These are phyloP conservation scores for Aegotheles bennettii DNA, from an alignment of 2,113 vertebrate genomes.

Conservation along the genomic window DNA sequence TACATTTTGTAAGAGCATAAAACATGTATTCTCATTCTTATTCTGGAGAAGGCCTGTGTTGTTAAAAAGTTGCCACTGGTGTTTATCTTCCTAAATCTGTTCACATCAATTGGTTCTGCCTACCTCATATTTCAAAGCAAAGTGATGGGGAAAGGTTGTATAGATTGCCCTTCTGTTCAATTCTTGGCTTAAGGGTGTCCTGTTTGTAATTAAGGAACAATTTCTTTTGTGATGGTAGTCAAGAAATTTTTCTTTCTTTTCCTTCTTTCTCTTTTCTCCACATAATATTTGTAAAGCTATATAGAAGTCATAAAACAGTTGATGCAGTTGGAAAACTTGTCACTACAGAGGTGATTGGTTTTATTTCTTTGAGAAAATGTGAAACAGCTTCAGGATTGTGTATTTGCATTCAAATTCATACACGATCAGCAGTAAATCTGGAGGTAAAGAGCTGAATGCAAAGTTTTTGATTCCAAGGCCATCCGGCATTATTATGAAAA, in stretches of 20 bases:
- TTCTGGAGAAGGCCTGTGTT: not conserved
- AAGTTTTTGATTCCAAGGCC: constrained; percentile 8
- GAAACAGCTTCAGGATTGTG: not conserved
- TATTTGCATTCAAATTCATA: not conserved
- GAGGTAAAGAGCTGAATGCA: not conserved
- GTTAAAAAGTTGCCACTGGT: constrained; percentile 12
- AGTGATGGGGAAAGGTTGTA: constrained; percentile 6
- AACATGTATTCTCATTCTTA: not conserved
- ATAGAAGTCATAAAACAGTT: not conserved
- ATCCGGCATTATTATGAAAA: not conserved
- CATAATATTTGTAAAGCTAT: not conserved
- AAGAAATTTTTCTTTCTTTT: not conserved
- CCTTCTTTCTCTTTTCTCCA: not conserved
- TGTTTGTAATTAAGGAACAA: constrained; percentile 58
- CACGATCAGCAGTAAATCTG: not conserved
- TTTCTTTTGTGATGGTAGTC: not conserved
- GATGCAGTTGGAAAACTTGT: not conserved
- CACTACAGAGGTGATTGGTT: not conserved
- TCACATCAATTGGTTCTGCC: constrained; percentile 59
- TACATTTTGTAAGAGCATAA: not conserved
- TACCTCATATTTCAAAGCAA: constrained; percentile 51
- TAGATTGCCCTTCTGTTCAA: constrained; percentile 20
- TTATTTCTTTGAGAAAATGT: not conserved
- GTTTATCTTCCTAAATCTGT: constrained; percentile 60
- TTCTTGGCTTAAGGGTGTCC: constrained; percentile 21